phyloP scores from a whole-genome alignment of 1,140 invertebrate genomes.

The Neotoxoptera formosana region DNA sequence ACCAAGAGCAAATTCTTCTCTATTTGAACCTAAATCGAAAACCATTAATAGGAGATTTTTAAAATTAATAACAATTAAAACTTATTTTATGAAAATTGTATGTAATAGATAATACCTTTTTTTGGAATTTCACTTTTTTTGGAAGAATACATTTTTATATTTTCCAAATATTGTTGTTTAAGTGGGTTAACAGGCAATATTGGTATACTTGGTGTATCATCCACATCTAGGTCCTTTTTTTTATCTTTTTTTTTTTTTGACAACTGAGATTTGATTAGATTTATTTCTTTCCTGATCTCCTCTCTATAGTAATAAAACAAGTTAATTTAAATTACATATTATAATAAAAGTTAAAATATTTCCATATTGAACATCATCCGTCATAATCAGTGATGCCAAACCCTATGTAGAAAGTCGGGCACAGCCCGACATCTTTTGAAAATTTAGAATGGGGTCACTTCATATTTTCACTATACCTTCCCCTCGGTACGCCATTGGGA shows the following conservation, averaged over 20 bases:
- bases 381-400: no score
- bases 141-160: constrained; percentile 64
- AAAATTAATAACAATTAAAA: background rate
- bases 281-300: constrained; percentile 78
- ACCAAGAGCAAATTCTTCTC: constrained; percentile 46
- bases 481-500: no score
- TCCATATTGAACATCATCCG: background rate
- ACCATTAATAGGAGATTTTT: background rate
- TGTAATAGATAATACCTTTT: constrained; percentile 67
- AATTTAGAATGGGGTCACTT: no score
- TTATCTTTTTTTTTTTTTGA: constrained; percentile 54
- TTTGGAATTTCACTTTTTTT: constrained; percentile 69
- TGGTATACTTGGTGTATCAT: constrained; percentile 71
- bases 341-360: background rate
- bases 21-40: constrained; percentile 14
- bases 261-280: constrained; percentile 37
- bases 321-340: background rate
- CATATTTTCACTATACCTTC: no score
- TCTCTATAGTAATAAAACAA: constrained; percentile 67
- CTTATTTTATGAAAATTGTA: background rate
- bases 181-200: constrained; percentile 62
- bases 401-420: no score
- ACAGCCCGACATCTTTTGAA: no score
- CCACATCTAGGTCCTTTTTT: constrained; percentile 72
- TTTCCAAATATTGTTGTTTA: constrained; percentile 62